phyloP scores from a whole-genome alignment of 1,140 invertebrate genomes.

The Maniola jurtina region DNA sequence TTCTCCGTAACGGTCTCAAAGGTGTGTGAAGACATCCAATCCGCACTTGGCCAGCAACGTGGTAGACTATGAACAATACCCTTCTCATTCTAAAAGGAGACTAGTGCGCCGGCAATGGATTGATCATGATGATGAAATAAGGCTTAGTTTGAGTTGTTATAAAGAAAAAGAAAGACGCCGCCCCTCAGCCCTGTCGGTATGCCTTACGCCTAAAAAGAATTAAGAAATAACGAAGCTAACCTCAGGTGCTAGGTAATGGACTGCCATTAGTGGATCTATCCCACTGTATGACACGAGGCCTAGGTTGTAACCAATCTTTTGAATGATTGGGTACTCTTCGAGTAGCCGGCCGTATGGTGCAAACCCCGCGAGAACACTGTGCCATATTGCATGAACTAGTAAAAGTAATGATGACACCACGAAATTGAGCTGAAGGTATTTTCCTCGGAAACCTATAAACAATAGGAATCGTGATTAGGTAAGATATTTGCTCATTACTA shows the following conservation, averaged over 20 bases:
- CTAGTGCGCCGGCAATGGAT: no score
- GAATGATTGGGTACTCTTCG: conserved; percentile 48
- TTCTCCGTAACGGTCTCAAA: no score
- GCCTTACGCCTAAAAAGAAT: no score
- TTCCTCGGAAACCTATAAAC: conserved; percentile 58
- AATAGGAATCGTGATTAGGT: neutral
- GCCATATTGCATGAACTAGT: conserved; percentile 56
- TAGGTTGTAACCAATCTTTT: conserved; percentile 59
- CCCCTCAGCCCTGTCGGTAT: no score
- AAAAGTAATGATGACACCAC: conserved; percentile 58
- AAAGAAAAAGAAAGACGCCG: no score
- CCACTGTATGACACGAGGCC: conserved; percentile 58
- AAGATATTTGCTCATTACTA: no score
- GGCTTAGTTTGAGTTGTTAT: no score
- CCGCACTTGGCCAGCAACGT: no score
- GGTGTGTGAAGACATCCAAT: no score
- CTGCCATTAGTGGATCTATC: conserved; percentile 78
- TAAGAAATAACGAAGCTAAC: conserved; percentile 54
- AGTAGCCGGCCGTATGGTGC: conserved; percentile 55
- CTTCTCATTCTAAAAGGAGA: no score
- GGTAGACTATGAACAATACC: no score
- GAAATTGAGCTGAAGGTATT: conserved; percentile 50
- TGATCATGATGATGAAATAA: no score
- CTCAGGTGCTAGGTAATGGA: conserved; percentile 84
- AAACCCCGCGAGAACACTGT: conserved; percentile 52